Percentiles rank a stretch among this genome's conserved stretches.
Conservation (phyloP, 2,888 invertebrate species). For the Helobdella robusta region DNA sequence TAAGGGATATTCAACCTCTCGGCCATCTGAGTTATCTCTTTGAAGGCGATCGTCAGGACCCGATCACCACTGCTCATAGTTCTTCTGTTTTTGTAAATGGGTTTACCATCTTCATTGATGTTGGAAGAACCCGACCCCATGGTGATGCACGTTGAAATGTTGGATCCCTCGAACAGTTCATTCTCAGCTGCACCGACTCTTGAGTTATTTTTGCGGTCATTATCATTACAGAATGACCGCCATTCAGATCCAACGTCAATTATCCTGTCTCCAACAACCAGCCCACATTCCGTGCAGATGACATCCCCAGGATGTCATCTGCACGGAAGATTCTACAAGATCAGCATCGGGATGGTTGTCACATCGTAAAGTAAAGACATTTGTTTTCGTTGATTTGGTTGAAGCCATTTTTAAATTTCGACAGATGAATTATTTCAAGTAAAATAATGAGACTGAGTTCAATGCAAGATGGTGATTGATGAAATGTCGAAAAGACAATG, state of each 20-base stretch:
- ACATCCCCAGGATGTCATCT: constrained; percentile 82
- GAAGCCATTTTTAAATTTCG: no score
- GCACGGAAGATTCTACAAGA: constrained; percentile 94
- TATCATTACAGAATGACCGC: constrained; percentile 98
- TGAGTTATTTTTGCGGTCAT: constrained; percentile 88
- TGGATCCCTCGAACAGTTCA: no score
- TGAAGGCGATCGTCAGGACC: constrained; percentile 85
- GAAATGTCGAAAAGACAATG: no score
- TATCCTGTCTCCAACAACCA: constrained; percentile 95
- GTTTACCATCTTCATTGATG: no score
- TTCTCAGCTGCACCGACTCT: constrained; percentile 97
- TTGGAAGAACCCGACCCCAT: no score
- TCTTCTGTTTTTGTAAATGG: no score
- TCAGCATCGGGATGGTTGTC: constrained; percentile 78
- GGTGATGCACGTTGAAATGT: no score
- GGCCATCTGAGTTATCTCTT: constrained; percentile 95
- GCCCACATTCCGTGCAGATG: constrained; percentile 98
- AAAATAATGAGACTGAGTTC: no score
- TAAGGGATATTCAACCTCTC: constrained; percentile 92
- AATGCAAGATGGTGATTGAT: no score
- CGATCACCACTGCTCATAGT: constrained; percentile 92
- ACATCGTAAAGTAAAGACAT: constrained; percentile 35
- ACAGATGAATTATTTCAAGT: no score
- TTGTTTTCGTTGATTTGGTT: no score
- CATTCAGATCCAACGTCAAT: constrained; percentile 99